phyloP scores from a whole-genome alignment of 2,888 invertebrate genomes.

The Alentia gelatinosa region DNA sequence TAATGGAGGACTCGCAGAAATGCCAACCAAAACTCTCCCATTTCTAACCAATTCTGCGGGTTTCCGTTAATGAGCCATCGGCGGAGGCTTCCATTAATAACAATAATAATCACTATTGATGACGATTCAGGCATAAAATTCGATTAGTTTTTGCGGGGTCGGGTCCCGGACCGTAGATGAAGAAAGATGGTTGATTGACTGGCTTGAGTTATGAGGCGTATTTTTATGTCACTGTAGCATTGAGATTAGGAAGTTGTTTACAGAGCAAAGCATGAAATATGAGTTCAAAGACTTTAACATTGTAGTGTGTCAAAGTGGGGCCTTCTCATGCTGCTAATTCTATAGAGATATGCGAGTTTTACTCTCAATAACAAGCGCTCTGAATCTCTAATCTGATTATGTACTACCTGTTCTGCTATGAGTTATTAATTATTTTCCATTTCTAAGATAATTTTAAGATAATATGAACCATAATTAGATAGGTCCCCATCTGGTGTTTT shows the following conservation, averaged over 20 bases:
- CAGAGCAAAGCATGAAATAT: neutral
- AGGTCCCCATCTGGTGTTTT: too few species aligned
- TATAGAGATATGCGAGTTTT: too few species aligned
- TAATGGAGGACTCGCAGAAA: neutral
- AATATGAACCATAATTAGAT: too few species aligned
- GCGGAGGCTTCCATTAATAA: constrained; percentile 16
- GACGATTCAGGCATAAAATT: constrained; percentile 16
- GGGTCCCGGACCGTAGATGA: neutral
- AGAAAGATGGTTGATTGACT: constrained; percentile 11
- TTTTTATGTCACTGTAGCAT: neutral
- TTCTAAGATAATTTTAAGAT: too few species aligned
- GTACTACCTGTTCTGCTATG: too few species aligned
- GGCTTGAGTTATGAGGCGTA: neutral
- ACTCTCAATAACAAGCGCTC: too few species aligned
- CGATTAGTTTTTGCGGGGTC: neutral
- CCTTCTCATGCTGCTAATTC: too few species aligned
- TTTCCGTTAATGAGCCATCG: neutral
- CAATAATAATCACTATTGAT: constrained; percentile 16
- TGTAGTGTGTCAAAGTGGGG: neutral
- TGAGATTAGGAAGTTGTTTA: neutral
- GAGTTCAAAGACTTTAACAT: neutral
- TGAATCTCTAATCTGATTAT: too few species aligned
- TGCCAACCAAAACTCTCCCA: neutral
- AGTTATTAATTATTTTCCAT: too few species aligned
- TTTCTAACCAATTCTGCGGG: neutral